Evolutionary conservation across 1,140 invertebrate species (phyloP), one percentile per base, ranked within the genome.

Genomic region (Conus ventricosus): DNA sequence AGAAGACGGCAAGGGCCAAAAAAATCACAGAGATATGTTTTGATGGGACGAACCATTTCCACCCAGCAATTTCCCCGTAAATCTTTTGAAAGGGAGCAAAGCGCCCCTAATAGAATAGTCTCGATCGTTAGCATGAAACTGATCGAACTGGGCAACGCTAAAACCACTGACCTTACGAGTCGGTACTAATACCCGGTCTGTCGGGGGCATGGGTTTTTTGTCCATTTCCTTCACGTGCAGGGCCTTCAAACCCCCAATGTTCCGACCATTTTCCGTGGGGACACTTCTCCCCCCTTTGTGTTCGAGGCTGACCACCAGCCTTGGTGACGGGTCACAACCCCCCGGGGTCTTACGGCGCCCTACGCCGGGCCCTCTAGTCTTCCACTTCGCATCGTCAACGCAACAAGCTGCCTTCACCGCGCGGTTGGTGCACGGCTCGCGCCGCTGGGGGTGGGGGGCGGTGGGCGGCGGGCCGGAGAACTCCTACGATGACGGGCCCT

Each of bases 301-400:
- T 78, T 78, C 20, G 25, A 78, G 8, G 8, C 8, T 78, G 11
- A 51, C 20, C 27, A 78, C 76, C 7, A 39, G 20, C 25, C 11
- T 39, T 39, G 76, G 76, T 27, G 76, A 23, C 67, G 25, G 39
- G 1, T 78, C 4, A 78, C 76, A 11, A 8, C 10, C 76, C 2
- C 76, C 25, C 13, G 76, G 76, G 0, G 76, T 78, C 8, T 78
- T 78, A 78, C 25, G 8, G 76, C 76, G 25, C 76, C 76, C 76
- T 78, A 39, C 76, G 11, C 76, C 5, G 76, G 76, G n/a, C n/a
- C 8, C 76, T 78, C 76, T 78, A 78, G 76, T 39, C 76, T 78
- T 78, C 76, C 76, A 78, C 39, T 78, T 78, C 76, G 76, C 76
- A 78, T 78, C 76, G 76, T 78, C 76, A 27, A 78, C 39, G 76